A percentile compares a stretch with the other conserved stretches of the same genome.
phyloP scores from a whole-genome alignment of 2,888 invertebrate species.

The Nomada goodeniana region DNA sequence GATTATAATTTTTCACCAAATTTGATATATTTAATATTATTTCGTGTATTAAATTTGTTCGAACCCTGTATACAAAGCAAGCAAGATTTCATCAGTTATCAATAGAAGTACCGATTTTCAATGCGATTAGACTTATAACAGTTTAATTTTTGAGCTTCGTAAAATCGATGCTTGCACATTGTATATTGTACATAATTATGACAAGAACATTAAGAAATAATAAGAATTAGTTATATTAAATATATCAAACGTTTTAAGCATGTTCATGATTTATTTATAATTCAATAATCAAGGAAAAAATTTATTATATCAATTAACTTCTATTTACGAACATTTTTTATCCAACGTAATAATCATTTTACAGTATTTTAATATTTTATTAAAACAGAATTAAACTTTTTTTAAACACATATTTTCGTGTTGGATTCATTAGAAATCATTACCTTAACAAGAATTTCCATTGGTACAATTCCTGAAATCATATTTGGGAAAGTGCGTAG shows the following conservation, averaged over 20 bases:
- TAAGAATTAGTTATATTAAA: background rate
- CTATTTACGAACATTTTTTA: too few species aligned
- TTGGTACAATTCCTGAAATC: too few species aligned
- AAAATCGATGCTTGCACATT: background rate
- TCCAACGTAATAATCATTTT: too few species aligned
- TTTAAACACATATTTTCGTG: too few species aligned
- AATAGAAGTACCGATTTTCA: slow-evolving; percentile 1
- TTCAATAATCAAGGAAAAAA: background rate
- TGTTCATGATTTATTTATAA: background rate
- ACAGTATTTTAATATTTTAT: too few species aligned
- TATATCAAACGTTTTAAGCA: slow-evolving; percentile 3
- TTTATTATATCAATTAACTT: too few species aligned
- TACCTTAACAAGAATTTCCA: too few species aligned
- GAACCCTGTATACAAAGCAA: background rate
- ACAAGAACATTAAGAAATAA: slow-evolving; percentile 2
- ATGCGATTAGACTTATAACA: slow-evolving; percentile 3
- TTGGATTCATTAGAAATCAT: too few species aligned
- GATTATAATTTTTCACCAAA: background rate
- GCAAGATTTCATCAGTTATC: background rate
- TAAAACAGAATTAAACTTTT: too few species aligned
- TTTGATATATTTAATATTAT: slow-evolving; percentile 26
- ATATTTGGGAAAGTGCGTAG: too few species aligned
- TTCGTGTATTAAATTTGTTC: slow-evolving; percentile 15
- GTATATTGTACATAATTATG: slow-evolving; percentile 18
- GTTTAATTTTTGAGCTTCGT: background rate